These are phyloP conservation scores for Guaruba guarouba DNA, from an alignment of 2,113 vertebrate genomes.

Conservation along the genomic window DNA sequence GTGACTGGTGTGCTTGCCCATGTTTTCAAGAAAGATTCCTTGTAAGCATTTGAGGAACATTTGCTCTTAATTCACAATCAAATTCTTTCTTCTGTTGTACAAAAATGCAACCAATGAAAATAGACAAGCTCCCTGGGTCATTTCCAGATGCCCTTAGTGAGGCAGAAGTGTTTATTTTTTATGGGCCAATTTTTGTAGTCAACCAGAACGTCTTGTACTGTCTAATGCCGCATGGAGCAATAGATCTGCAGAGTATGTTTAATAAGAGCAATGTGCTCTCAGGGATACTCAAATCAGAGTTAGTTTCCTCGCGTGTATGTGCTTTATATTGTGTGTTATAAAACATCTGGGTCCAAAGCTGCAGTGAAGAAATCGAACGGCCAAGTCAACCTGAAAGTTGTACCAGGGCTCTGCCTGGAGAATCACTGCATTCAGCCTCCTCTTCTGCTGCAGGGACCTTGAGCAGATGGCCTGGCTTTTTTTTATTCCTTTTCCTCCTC, in stretches of 20 bases:
- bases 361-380: not conserved
- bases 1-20: not conserved
- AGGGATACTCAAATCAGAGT: slow-evolving; percentile 45
- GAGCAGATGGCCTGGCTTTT: slow-evolving; percentile 42
- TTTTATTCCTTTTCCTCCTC: not conserved
- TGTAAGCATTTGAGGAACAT: not conserved
- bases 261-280: slow-evolving; percentile 46
- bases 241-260: slow-evolving; percentile 55
- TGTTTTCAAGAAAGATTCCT: slow-evolving; percentile 23
- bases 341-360: slow-evolving; percentile 50
- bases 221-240: slow-evolving; percentile 34
- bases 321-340: not conserved
- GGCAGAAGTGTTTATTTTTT: slow-evolving; percentile 61
- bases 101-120: slow-evolving; percentile 46
- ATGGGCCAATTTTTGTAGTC: slow-evolving; percentile 48
- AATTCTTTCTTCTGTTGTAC: slow-evolving; percentile 8
- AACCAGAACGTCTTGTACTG: slow-evolving; percentile 46
- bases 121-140: slow-evolving; percentile 41
- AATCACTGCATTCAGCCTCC: not conserved
- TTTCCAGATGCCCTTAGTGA: slow-evolving; percentile 54
- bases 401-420: not conserved
- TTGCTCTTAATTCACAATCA: slow-evolving; percentile 11
- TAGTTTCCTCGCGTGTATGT: not conserved
- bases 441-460: slow-evolving; percentile 6
- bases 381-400: slow-evolving; percentile 24